Conservation (phyloP, 2,888 invertebrate genomes). For the Siphonodentalium dalli region DNA sequence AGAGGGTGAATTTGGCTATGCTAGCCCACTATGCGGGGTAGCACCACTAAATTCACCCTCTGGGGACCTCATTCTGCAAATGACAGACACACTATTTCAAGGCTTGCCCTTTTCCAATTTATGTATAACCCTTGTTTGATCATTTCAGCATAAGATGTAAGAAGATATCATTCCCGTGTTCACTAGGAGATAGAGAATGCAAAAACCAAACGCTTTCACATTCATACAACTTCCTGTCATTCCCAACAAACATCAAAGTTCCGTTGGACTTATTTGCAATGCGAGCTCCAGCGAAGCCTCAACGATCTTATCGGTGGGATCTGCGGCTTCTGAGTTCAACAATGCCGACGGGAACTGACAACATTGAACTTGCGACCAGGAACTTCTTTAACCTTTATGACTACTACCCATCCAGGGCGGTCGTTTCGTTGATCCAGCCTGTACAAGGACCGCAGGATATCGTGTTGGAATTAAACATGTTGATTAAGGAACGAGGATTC, state of each 20-base stretch:
- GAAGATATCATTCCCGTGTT: conserved; percentile 76
- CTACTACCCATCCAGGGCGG: conserved; percentile 68
- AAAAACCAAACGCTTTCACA: conserved; percentile 82
- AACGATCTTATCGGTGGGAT: conserved; percentile 77
- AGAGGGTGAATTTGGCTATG: too few relatives aligned
- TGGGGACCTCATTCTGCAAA: too few relatives aligned
- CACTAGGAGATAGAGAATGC: conserved; percentile 77
- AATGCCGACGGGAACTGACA: conserved; percentile 69
- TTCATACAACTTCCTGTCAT: conserved; percentile 91
- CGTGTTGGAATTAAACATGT: conserved; percentile 86
- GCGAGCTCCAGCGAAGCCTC: conserved; percentile 78
- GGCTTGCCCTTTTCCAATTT: too few relatives aligned
- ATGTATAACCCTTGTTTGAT: neutral
- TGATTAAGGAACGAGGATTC: conserved; percentile 66
- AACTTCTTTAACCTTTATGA: conserved; percentile 63
- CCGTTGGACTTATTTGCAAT: conserved; percentile 83
- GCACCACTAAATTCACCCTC: too few relatives aligned
- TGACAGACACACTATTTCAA: too few relatives aligned
- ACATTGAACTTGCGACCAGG: conserved; percentile 51
- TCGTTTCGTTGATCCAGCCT: conserved; percentile 77
- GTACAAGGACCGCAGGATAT: conserved; percentile 90
- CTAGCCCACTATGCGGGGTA: too few relatives aligned
- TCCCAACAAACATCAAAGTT: conserved; percentile 74
- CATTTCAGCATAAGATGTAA: conserved; percentile 74
- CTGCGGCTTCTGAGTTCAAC: conserved; percentile 72